Evolutionary conservation across 2,888 invertebrate genomes (phyloP).

Genomic region (Dryobota labecula): DNA sequence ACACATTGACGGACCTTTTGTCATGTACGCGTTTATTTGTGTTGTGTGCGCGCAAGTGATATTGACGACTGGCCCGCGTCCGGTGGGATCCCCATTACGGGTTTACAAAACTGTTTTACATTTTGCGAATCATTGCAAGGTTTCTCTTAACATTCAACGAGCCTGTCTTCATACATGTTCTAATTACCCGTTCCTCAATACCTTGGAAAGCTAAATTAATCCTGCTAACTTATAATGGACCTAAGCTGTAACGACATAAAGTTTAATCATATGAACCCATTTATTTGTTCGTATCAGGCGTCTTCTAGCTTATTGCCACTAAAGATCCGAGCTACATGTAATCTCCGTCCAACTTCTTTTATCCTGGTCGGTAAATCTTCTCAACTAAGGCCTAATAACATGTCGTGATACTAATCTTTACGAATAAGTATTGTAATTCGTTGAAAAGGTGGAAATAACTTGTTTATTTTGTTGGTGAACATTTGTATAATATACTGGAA

Average conservation of each 20-base stretch:
- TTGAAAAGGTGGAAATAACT: constrained; percentile 36
- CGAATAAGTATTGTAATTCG: constrained; percentile 52
- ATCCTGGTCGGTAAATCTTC: constrained; percentile 54
- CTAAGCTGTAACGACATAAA: constrained; percentile 19
- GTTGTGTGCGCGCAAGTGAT: constrained; percentile 33
- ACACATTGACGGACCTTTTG: constrained; percentile 14
- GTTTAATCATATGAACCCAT: constrained; percentile 49
- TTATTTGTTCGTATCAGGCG: constrained; percentile 48
- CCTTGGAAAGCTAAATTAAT: constrained; percentile 24
- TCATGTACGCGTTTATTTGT: constrained; percentile 24
- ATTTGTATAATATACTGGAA: constrained; percentile 35
- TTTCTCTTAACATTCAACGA: not conserved
- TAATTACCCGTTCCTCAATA: constrained; percentile 7
- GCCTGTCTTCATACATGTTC: not conserved
- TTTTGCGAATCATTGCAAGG: not conserved
- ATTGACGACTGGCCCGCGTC: not conserved
- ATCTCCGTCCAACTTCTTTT: constrained; percentile 44
- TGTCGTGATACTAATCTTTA: constrained; percentile 46
- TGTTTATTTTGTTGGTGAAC: constrained; percentile 52
- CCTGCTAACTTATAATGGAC: constrained; percentile 12
- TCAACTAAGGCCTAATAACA: constrained; percentile 49
- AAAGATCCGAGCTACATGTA: constrained; percentile 42
- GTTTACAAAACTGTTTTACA: constrained; percentile 5
- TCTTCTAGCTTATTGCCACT: constrained; percentile 56
- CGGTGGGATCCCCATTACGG: not conserved